Evolutionary conservation across 2,888 invertebrate genomes (phyloP).

Genomic region (Andrena chrysosceles): DNA sequence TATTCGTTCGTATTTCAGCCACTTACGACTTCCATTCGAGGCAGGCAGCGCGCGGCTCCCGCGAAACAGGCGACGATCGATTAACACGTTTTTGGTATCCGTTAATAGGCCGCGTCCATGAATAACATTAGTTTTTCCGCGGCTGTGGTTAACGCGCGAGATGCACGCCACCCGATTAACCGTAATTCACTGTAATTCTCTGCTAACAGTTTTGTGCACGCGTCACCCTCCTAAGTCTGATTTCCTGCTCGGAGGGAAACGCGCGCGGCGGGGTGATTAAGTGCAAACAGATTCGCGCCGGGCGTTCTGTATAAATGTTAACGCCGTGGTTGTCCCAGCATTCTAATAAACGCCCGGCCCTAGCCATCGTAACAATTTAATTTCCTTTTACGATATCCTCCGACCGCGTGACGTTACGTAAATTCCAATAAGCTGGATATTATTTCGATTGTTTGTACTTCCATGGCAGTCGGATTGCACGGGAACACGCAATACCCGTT

Average conservation of each 20-base stretch:
- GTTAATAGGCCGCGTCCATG: constrained; percentile 30
- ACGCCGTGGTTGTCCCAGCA: too few species aligned
- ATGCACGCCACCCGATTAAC: constrained; percentile 47
- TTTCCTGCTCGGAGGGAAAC: constrained; percentile 14
- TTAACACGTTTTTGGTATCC: constrained; percentile 27
- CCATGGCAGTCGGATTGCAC: background rate
- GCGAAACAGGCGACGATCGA: constrained; percentile 16
- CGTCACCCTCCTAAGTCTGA: constrained; percentile 9
- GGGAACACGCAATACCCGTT: constrained; percentile 16
- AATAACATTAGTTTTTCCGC: constrained; percentile 21
- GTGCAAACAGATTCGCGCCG: background rate
- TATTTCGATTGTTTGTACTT: constrained; percentile 18
- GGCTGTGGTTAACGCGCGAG: constrained; percentile 12
- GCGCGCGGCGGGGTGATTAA: background rate
- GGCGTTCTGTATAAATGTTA: too few species aligned
- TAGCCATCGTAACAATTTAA: background rate
- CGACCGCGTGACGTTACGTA: background rate
- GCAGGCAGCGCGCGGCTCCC: background rate
- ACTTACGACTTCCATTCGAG: background rate
- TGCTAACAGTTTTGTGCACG: constrained; percentile 28
- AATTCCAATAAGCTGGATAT: constrained; percentile 22
- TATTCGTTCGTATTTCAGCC: constrained; percentile 9
- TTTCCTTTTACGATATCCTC: background rate
- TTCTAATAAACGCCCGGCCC: background rate
- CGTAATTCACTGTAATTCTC: constrained; percentile 48